Percentiles rank a stretch among this genome's conserved stretches.
Evolutionary conservation across 1,140 invertebrate genomes (phyloP).

Genomic region (Ridgeia piscesae): DNA sequence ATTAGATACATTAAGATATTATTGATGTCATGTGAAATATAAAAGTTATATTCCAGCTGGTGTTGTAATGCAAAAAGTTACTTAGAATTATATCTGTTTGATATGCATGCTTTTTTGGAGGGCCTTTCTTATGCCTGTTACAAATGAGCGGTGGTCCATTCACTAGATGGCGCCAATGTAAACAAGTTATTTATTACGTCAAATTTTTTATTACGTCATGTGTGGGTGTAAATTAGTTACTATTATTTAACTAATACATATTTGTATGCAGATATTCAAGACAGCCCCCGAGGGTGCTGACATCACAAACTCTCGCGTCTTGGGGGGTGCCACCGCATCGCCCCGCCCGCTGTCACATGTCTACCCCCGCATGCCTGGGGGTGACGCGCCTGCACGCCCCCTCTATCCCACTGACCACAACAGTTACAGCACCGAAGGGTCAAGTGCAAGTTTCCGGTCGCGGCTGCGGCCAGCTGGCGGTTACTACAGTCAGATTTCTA

Average conservation of each 20-base stretch:
- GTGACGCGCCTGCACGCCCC: background rate
- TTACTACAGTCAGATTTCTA: background rate
- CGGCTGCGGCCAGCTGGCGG: background rate
- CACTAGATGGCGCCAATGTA: no score
- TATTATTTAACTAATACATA: conserved; percentile 6
- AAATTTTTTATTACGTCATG: no score
- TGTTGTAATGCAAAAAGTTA: no score
- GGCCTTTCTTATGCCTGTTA: no score
- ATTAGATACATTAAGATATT: no score
- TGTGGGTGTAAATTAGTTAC: no score
- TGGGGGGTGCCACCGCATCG: conserved; percentile 18
- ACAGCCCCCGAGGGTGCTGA: conserved; percentile 51
- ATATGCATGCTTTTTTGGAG: no score
- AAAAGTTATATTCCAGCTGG: no score
- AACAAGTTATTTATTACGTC: no score
- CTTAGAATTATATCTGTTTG: no score
- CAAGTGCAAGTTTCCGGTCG: background rate
- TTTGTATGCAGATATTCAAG: conserved; percentile 58
- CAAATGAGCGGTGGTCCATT: no score
- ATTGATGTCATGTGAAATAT: no score
- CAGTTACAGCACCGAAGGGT: background rate
- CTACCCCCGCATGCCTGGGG: background rate
- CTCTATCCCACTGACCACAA: background rate
- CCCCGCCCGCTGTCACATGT: background rate
- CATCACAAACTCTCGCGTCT: conserved; percentile 33